A percentile compares a stretch with the other conserved stretches of the same genome.
phyloP scores from a whole-genome alignment of 1,140 invertebrate genomes.

The Portunus trituberculatus region DNA sequence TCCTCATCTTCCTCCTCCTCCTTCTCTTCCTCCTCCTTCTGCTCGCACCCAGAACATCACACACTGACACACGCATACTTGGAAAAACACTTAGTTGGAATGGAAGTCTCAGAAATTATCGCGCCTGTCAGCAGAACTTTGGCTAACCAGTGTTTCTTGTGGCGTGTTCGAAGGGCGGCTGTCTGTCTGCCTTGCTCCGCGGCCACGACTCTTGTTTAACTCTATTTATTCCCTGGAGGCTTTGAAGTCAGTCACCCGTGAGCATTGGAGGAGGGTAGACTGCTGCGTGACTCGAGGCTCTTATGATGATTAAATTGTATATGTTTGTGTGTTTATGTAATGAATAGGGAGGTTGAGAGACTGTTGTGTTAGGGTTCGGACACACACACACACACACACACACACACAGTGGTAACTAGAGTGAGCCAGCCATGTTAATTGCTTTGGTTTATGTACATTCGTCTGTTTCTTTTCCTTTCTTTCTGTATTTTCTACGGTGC shows the following conservation, averaged over 20 bases:
- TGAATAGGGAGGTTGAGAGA: not conserved
- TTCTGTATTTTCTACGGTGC: not conserved
- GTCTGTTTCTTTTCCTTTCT: not conserved
- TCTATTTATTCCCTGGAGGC: not conserved
- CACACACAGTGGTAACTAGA: constrained; percentile 56
- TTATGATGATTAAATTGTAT: not conserved
- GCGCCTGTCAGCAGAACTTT: constrained; percentile 70
- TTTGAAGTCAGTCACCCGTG: not conserved
- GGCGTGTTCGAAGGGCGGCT: not conserved
- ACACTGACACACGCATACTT: not conserved
- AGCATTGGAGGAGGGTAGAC: not conserved
- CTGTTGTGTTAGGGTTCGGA: too few relatives aligned
- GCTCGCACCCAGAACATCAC: not conserved
- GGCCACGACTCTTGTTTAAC: constrained; percentile 17
- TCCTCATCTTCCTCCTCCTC: not conserved
- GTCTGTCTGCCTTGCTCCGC: not conserved
- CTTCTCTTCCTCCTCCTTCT: not conserved
- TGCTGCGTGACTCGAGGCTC: not conserved
- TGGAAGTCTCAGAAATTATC: constrained; percentile 69
- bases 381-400: not conserved
- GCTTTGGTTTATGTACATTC: constrained; percentile 50
- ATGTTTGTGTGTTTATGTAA: not conserved
- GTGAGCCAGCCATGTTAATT: constrained; percentile 49
- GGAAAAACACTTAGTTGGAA: constrained; percentile 69
- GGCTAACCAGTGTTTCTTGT: constrained; percentile 72